A percentile compares a stretch with the other conserved stretches of the same genome.
Evolutionary conservation across 1,140 invertebrate genomes (phyloP).

Genomic region (Lucilia sericata): DNA sequence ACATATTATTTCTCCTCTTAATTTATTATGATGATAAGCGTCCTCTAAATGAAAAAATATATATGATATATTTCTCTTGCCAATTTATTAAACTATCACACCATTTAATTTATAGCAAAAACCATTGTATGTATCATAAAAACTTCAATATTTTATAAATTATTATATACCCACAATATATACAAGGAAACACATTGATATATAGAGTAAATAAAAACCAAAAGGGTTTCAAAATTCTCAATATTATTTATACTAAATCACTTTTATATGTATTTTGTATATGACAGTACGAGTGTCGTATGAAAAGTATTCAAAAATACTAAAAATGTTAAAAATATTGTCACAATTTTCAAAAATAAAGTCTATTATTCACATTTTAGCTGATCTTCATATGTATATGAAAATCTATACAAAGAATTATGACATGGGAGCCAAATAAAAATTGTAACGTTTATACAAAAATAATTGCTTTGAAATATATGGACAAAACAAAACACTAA

Average conservation of each 20-base stretch:
- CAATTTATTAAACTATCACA: constrained; percentile 61
- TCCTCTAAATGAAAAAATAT: neutral
- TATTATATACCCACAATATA: constrained; percentile 55
- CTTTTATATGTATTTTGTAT: no score
- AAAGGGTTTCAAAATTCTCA: neutral
- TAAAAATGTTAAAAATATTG: no score
- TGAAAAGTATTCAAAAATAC: no score
- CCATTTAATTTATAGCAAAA: constrained; percentile 64
- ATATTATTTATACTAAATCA: no score
- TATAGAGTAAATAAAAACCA: neutral
- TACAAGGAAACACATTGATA: neutral
- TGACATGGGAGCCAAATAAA: neutral
- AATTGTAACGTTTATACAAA: constrained; percentile 10
- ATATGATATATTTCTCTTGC: constrained; percentile 18
- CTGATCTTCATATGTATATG: neutral
- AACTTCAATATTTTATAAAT: constrained; percentile 67
- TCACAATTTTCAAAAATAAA: no score
- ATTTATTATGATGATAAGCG: neutral
- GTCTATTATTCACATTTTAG: no score
- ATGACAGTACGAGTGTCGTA: no score
- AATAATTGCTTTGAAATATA: constrained; percentile 17
- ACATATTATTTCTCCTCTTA: neutral
- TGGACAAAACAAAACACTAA: neutral
- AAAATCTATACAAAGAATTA: neutral
- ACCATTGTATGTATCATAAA: constrained; percentile 66